Evolutionary conservation across 2,888 invertebrate genomes (phyloP).

Genomic region (Luffia ferchaultella): DNA sequence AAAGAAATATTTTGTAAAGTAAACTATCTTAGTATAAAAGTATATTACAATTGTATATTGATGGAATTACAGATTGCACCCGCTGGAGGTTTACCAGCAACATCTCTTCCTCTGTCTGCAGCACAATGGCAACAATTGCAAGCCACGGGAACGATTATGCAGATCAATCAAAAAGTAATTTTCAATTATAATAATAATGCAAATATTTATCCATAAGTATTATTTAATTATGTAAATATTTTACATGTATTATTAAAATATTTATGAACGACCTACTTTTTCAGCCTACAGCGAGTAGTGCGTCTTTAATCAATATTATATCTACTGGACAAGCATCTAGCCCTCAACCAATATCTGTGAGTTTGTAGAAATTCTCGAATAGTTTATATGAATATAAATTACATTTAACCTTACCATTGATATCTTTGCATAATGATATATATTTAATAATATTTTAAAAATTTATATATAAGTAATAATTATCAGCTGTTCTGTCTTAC

Average conservation of each 20-base stretch:
- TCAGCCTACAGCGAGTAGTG: slow-evolving; percentile 59
- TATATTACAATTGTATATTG: too few relatives aligned
- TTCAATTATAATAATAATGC: slow-evolving; percentile 1
- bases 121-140: slow-evolving; percentile 53
- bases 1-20: too few relatives aligned
- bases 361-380: slow-evolving; percentile 17
- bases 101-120: slow-evolving; percentile 47
- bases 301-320: slow-evolving; percentile 60
- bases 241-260: too few relatives aligned
- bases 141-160: slow-evolving; percentile 51
- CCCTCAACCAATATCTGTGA: slow-evolving; percentile 55
- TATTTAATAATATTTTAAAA: slow-evolving; percentile 3
- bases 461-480: slow-evolving; percentile 1
- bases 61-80: slow-evolving; percentile 61
- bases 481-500: slow-evolving; percentile 3
- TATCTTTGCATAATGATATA: slow-evolving; percentile 13
- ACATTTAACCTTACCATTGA: too few relatives aligned
- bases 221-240: not conserved
- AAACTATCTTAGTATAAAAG: too few relatives aligned
- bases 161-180: slow-evolving; percentile 55
- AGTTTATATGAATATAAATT: too few relatives aligned
- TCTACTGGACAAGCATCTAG: slow-evolving; percentile 58
- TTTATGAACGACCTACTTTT: too few relatives aligned
- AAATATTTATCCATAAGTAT: not conserved
- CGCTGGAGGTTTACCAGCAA: slow-evolving; percentile 45